Percentiles rank a stretch among this genome's conserved stretches.
Evolutionary conservation across 2,888 invertebrate species (phyloP).

Genomic region (Athetis lepigone): DNA sequence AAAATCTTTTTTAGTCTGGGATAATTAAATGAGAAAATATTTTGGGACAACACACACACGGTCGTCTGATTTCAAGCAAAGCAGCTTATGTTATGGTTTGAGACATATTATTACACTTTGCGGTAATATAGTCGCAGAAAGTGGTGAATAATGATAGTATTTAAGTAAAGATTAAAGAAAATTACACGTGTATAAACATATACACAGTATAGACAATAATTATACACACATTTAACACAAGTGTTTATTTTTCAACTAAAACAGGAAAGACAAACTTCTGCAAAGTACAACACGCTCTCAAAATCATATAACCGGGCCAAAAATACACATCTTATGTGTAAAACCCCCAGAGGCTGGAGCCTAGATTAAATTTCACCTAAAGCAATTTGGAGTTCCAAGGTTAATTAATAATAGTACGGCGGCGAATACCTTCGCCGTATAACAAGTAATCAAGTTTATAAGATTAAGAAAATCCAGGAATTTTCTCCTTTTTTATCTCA

Average conservation of each 20-base stretch:
- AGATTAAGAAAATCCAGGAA: slow-evolving; percentile 23
- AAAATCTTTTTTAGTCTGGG: too few relatives aligned
- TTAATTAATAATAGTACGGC: slow-evolving; percentile 57
- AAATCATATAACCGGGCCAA: slow-evolving; percentile 2
- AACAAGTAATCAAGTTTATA: slow-evolving; percentile 28
- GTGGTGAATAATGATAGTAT: too few relatives aligned
- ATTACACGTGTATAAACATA: too few relatives aligned
- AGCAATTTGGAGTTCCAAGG: slow-evolving; percentile 45
- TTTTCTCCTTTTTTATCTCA: neutral
- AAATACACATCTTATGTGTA: slow-evolving; percentile 5
- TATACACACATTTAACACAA: neutral
- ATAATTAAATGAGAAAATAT: too few relatives aligned
- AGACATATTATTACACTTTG: too few relatives aligned
- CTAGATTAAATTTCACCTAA: slow-evolving; percentile 53
- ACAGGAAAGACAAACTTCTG: neutral
- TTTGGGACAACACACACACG: too few relatives aligned
- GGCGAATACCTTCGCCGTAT: slow-evolving; percentile 29
- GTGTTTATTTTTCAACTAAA: neutral
- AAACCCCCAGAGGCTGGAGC: slow-evolving; percentile 10
- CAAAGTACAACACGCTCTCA: neutral
- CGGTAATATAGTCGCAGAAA: too few relatives aligned
- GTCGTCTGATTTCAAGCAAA: too few relatives aligned
- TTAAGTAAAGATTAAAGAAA: too few relatives aligned
- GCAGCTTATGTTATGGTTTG: too few relatives aligned
- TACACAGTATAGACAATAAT: too few relatives aligned